Evolutionary conservation across 2,888 invertebrate genomes (phyloP), one percentile per base, ranked within the genome.

Genomic region (Aquatica leii): DNA sequence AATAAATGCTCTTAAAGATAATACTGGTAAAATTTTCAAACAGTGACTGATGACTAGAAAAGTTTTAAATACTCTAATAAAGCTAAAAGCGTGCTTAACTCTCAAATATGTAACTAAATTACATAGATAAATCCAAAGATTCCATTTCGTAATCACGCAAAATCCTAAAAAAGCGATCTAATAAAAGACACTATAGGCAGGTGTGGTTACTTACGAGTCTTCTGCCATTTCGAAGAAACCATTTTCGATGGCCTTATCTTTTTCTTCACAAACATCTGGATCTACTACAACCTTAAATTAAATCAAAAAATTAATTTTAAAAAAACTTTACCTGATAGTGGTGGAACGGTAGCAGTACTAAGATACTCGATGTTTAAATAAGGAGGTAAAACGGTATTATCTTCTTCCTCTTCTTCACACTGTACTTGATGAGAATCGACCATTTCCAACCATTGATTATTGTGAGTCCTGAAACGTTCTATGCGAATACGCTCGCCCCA

Each of bases 381-480:
- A 0, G 91, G 90, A 62, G 92, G 90, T 71, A 92, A 81, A 74
- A 89, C 90, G 68, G 87, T 87, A 71, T 90, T 90, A 48, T 84
- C 86, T 48, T 85, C 85, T 52, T 78, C 79, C 43, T 82, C 83
- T 65, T 82, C 83, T 50, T 80, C 80, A 1, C 17, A 14, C 35
- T 79, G 79, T 41, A 81, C 73, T 65, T 85, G 84, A 66, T 87
- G 87, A 63, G 85, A 85, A 81, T 97, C 95, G 37, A 98, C 95
- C 91, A 98, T 97, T 75, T 96, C 95, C 70, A 99, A 84, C 98
- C 98, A 99, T 79, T 98, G 97, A 0, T 95, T 94, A 82, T 99
- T 99, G 83, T 98, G 97, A 83, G 95, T 95, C n/a, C 96, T 89
- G 83, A 98, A 99, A 73, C 97, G 92, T 82, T 98, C 98, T 76